Percentiles rank a stretch among this genome's conserved stretches.
phyloP scores from a whole-genome alignment of 2,797 vertebrate genomes.

The Sebastes glaucus region DNA sequence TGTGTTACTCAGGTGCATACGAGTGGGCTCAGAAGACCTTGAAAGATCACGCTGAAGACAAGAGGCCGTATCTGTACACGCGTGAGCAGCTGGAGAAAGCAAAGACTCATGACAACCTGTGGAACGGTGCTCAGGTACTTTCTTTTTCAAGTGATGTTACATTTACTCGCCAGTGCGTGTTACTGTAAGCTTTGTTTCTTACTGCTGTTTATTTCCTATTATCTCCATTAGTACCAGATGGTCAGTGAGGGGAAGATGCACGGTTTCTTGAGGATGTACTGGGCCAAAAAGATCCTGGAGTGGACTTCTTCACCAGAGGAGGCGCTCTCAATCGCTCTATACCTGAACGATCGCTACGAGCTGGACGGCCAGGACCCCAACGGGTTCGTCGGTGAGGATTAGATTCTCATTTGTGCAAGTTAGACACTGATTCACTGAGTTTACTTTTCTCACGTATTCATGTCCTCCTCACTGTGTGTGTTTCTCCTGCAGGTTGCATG shows the following conservation, averaged over 20 bases:
- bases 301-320: constrained; percentile 90
- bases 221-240: constrained; percentile 82
- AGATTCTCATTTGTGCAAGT: not conserved
- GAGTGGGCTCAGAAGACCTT: constrained; percentile 89
- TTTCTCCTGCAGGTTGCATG: constrained; percentile 84
- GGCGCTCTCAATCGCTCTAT: constrained; percentile 87
- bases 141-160: not conserved
- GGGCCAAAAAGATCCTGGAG: constrained; percentile 96
- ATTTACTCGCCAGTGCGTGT: not conserved
- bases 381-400: constrained; percentile 87
- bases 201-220: not conserved
- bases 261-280: constrained; percentile 92
- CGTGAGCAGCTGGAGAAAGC: constrained; percentile 85
- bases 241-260: constrained; percentile 91
- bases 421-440: not conserved
- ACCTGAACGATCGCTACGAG: constrained; percentile 89
- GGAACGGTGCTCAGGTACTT: constrained; percentile 90
- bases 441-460: not conserved
- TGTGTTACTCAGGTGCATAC: constrained; percentile 74
- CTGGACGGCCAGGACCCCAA: constrained; percentile 91
- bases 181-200: not conserved
- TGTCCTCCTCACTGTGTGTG: not conserved
- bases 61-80: constrained; percentile 81
- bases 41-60: constrained; percentile 85
- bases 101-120: constrained; percentile 86